Percentiles rank a stretch among this genome's conserved stretches.
phyloP scores from a whole-genome alignment of 2,888 invertebrate genomes.

The Colostygia pectinataria region DNA sequence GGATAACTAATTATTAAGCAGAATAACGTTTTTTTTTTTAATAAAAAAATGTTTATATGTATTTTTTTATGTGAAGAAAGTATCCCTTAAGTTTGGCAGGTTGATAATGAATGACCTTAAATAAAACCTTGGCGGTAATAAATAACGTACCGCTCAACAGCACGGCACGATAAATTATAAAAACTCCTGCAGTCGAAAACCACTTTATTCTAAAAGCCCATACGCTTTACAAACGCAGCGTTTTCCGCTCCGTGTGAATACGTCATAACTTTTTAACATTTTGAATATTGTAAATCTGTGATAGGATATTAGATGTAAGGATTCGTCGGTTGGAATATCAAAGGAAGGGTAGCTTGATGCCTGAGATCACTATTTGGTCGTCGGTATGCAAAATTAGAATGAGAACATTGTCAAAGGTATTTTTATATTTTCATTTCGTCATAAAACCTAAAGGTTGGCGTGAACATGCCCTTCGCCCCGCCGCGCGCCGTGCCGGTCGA shows the following conservation, averaged over 20 bases:
- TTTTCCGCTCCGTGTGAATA: background rate
- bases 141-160: no score
- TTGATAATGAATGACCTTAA: no score
- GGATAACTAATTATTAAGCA: no score
- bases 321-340: conserved; percentile 14
- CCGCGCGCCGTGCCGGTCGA: background rate
- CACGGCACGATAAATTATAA: no score
- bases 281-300: conserved; percentile 40
- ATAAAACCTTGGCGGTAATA: no score
- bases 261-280: background rate
- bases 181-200: background rate
- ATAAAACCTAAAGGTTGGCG: conserved; percentile 1
- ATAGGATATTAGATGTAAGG: conserved; percentile 40
- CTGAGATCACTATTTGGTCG: conserved; percentile 15
- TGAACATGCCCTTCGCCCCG: conserved; percentile 4
- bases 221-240: background rate
- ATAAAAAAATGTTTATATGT: no score
- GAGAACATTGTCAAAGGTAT: conserved; percentile 22
- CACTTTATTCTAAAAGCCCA: background rate
- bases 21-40: no score
- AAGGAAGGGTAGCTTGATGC: conserved; percentile 6
- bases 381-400: conserved; percentile 13
- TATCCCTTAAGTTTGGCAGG: no score
- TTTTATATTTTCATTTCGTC: conserved; percentile 26
- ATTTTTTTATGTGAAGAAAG: no score